Evolutionary conservation across 2,888 invertebrate species (phyloP), one percentile per base, ranked within the genome.

Genomic region (Nemoura dubitans): DNA sequence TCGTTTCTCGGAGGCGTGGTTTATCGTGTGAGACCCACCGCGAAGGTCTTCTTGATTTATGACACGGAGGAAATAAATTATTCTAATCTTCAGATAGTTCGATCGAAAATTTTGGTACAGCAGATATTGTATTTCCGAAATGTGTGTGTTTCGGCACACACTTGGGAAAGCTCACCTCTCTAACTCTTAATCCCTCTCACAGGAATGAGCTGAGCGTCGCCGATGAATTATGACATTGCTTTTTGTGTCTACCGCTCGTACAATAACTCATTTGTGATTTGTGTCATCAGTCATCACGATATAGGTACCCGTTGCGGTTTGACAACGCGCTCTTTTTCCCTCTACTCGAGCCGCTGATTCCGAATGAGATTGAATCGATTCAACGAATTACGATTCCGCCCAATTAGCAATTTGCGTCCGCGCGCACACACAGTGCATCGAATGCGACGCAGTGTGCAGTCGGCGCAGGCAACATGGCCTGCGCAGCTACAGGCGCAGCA

Each of bases 301-400:
- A 59, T 59, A n/a, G n/a, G n/a, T n/a, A 59, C 59, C 59, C 59
- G 59, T 59, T 59, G 59, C 59, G 59, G 59, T 59, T 59, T 59
- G 59, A 59, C 59, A 59, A 7, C 59, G 59, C 59, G 21, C 59
- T 59, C 59, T 59, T 59, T 59, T 59, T 59, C 21, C 14, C 59
- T 14, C 59, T 14, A 21, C 59, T 21, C 59, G 3, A 59, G 59
- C 59, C 14, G 10, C 59, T 36, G 59, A 59, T 59, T 59, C 59
- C 59, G 59, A 59, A 59, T 59, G 59, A 59, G 59, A 59, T 59
- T 59, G 59, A 59, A 59, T 59, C 59, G 59, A 59, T 59, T 59
- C 2, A 59, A 59, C 59, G 21, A 59, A 59, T 59, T 59, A 59
- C 59, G 59, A 59, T 59, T 59, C 59, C 59, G 59, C 6, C 59